Percentiles rank a stretch among this genome's conserved stretches.
Evolutionary conservation across 2,888 invertebrate species (phyloP).

Genomic region (Xanthorhoe designata): DNA sequence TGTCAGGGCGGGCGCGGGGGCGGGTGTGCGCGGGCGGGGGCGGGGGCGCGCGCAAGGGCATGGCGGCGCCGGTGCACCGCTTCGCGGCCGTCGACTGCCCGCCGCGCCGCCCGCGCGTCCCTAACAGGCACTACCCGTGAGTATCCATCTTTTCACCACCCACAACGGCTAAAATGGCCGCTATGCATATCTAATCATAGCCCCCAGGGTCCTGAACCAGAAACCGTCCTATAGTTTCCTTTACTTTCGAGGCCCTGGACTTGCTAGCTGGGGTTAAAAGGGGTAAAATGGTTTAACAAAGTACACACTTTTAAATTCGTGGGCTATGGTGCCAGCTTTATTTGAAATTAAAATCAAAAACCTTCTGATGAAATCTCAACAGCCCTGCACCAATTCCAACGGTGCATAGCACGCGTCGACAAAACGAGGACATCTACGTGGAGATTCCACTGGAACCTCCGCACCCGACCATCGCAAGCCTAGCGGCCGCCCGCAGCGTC

Average conservation of each 20-base stretch:
- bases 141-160: conserved; percentile 8
- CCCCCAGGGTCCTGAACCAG: no score
- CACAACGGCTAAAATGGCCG: no score
- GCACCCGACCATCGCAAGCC: conserved; percentile 75
- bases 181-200: no score
- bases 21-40: conserved; percentile 65
- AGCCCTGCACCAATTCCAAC: conserved; percentile 68
- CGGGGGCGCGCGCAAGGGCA: conserved; percentile 84
- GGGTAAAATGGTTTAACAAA: no score
- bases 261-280: no score
- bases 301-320: no score
- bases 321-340: no score
- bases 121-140: conserved; percentile 65
- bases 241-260: no score
- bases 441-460: conserved; percentile 74
- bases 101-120: conserved; percentile 79
- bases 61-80: conserved; percentile 90
- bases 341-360: no score
- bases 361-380: conserved; percentile 5
- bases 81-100: conserved; percentile 87
- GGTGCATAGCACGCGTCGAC: conserved; percentile 66
- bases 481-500: conserved; percentile 78
- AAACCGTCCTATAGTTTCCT: no score
- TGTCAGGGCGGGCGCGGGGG: conserved; percentile 59
- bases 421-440: conserved; percentile 76